These are phyloP conservation scores for Drosophila teissieri DNA, from an alignment of 1,140 invertebrate genomes.

Conservation along the genomic window DNA sequence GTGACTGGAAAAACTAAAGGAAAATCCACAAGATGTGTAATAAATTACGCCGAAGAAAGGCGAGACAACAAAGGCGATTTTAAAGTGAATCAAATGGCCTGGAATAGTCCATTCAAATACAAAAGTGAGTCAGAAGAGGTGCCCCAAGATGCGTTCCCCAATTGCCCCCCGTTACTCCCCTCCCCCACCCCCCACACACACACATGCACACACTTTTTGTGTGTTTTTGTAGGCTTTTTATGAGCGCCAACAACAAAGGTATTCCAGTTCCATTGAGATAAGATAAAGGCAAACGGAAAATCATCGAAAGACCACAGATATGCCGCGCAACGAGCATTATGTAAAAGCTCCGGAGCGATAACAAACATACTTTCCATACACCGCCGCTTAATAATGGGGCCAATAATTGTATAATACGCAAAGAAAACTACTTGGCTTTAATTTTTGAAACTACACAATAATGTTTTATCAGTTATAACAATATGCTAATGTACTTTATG, in stretches of 20 bases:
- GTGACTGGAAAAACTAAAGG: slow-evolving; percentile 20
- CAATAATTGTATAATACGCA: neutral
- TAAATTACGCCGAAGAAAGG: slow-evolving; percentile 55
- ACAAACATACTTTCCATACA: slow-evolving; percentile 32
- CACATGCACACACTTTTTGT: neutral
- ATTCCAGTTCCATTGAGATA: slow-evolving; percentile 43
- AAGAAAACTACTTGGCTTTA: neutral
- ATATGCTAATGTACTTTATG: no score
- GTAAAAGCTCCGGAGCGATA: slow-evolving; percentile 50
- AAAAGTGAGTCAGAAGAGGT: slow-evolving; percentile 25
- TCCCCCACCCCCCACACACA: neutral
- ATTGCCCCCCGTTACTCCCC: slow-evolving; percentile 10
- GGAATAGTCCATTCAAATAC: slow-evolving; percentile 24
- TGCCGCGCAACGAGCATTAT: slow-evolving; percentile 42
- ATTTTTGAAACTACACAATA: no score
- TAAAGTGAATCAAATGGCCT: slow-evolving; percentile 55
- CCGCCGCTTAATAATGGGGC: no score
- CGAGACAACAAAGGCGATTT: slow-evolving; percentile 47
- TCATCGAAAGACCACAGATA: slow-evolving; percentile 52
- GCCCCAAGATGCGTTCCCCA: slow-evolving; percentile 28
- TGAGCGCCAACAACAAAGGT: slow-evolving; percentile 32
- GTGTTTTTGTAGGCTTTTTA: slow-evolving; percentile 17
- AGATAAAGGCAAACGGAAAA: slow-evolving; percentile 61
- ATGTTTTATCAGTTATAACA: no score
- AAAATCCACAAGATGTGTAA: slow-evolving; percentile 64